These are phyloP conservation scores for Microtus montanus DNA, from an alignment of 2,113 vertebrate species.

Conservation along the genomic window DNA sequence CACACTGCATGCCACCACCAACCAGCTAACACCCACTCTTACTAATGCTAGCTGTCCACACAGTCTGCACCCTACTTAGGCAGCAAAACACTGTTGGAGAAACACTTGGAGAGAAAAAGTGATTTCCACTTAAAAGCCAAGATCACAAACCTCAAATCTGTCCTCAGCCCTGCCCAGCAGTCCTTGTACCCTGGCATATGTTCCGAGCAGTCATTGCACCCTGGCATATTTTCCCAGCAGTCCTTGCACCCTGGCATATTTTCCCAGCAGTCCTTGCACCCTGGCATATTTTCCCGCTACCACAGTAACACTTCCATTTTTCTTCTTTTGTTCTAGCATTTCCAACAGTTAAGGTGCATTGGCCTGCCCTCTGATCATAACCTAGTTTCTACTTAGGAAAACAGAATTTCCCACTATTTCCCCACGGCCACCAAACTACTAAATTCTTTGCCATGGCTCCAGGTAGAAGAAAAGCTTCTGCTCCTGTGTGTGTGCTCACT, in stretches of 20 bases:
- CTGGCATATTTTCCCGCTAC: neutral
- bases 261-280: neutral
- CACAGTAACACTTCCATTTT: neutral
- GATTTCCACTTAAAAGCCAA: neutral
- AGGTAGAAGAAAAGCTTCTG: neutral
- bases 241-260: neutral
- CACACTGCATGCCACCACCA: too few species aligned
- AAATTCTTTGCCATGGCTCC: neutral
- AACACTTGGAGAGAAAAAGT: slow-evolving; percentile 39
- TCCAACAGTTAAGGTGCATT: neutral
- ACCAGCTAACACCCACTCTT: neutral
- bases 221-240: neutral
- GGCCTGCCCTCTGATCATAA: neutral
- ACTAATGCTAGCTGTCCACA: neutral
- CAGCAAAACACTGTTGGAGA: slow-evolving; percentile 17
- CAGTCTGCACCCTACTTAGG: neutral
- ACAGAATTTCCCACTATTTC: neutral
- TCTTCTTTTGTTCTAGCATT: neutral
- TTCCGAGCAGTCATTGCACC: too few species aligned
- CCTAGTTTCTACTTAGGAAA: slow-evolving; percentile 9
- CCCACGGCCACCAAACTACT: neutral
- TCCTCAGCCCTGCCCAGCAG: neutral
- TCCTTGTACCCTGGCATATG: neutral
- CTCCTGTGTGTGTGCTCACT: neutral
- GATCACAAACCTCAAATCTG: neutral